phyloP scores from a whole-genome alignment of 2,888 invertebrate genomes.

The Drosophila anomelani region DNA sequence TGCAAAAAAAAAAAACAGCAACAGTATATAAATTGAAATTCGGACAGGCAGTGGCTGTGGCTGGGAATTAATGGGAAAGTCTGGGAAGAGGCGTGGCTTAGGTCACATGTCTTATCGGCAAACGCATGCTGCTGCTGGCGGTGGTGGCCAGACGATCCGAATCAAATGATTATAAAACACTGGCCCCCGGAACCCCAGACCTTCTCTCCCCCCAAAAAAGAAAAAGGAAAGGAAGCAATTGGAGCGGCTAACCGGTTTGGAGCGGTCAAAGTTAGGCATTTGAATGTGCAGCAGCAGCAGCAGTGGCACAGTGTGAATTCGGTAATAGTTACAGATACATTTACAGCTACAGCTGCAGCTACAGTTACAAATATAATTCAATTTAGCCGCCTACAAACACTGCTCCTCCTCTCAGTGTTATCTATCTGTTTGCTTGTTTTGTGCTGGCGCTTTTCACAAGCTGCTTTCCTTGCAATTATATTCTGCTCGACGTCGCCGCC shows the following conservation, averaged over 20 bases:
- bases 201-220: not conserved
- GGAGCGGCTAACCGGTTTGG: constrained; percentile 54
- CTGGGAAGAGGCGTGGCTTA: constrained; percentile 44
- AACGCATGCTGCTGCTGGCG: constrained; percentile 28
- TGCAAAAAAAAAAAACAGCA: constrained; percentile 37
- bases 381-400: constrained; percentile 22
- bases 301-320: not conserved
- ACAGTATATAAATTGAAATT: constrained; percentile 18
- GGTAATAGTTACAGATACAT: constrained; percentile 6
- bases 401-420: constrained; percentile 40
- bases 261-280: constrained; percentile 50
- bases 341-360: constrained; percentile 2
- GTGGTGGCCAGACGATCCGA: constrained; percentile 22
- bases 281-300: constrained; percentile 56
- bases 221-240: constrained; percentile 25
- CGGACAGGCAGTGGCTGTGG: constrained; percentile 3
- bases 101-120: constrained; percentile 76
- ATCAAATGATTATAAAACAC: constrained; percentile 40
- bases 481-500: constrained; percentile 54
- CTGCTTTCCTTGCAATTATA: constrained; percentile 55
- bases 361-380: constrained; percentile 22
- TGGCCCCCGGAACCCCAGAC: constrained; percentile 21
- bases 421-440: constrained; percentile 59
- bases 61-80: constrained; percentile 12
- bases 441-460: constrained; percentile 51